A percentile compares a stretch with the other conserved stretches of the same genome.
phyloP scores from a whole-genome alignment of 2,113 vertebrate species.

The Callaeas wilsoni region DNA sequence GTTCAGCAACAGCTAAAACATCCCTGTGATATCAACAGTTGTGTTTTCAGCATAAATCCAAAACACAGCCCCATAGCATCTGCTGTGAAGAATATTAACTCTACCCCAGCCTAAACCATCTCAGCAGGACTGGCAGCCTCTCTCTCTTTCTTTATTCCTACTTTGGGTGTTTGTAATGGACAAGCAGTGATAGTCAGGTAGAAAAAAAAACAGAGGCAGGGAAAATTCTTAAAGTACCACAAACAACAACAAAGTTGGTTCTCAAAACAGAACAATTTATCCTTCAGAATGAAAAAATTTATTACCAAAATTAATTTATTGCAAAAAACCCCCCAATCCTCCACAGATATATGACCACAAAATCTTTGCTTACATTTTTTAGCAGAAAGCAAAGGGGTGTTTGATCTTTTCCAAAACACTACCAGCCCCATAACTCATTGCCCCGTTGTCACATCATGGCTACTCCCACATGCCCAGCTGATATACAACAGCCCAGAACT shows the following conservation, averaged over 20 bases:
- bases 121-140: neutral
- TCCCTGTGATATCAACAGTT: neutral
- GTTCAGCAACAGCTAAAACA: neutral
- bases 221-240: neutral
- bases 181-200: neutral
- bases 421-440: neutral
- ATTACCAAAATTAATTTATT: neutral
- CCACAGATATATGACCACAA: neutral
- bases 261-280: neutral
- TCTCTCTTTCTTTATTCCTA: neutral
- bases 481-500: neutral
- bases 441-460: rapidly evolving
- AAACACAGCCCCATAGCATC: neutral
- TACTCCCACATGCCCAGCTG: neutral
- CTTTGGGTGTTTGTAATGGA: neutral
- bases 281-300: neutral
- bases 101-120: neutral
- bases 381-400: neutral
- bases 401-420: neutral
- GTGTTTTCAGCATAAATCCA: neutral
- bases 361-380: neutral
- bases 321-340: neutral
- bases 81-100: neutral
- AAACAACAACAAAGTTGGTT: neutral
- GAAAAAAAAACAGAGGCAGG: neutral